phyloP scores from a whole-genome alignment of 2,797 vertebrate species.

The Scolopax rusticola region DNA sequence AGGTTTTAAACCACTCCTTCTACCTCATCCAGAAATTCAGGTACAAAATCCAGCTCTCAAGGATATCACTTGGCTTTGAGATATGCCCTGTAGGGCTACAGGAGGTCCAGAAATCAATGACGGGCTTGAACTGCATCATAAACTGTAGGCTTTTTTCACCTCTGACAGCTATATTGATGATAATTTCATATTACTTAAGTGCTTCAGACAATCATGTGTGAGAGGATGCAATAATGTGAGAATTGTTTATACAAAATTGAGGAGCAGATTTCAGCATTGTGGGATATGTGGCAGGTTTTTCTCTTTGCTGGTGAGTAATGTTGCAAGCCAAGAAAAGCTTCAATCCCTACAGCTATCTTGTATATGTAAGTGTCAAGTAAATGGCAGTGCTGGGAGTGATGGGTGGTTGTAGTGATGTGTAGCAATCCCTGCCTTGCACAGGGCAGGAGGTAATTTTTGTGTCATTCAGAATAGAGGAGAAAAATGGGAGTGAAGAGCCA shows the following conservation, averaged over 20 bases:
- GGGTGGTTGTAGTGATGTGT: background rate
- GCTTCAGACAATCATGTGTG: conserved; percentile 65
- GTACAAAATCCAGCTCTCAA: conserved; percentile 20
- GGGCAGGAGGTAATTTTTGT: conserved; percentile 31
- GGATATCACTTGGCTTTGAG: background rate
- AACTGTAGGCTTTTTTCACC: conserved; percentile 54
- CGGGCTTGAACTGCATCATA: conserved; percentile 30
- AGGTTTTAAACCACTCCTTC: conserved; percentile 25
- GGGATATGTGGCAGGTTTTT: conserved; percentile 27
- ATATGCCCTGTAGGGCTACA: conserved; percentile 27
- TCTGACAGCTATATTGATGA: conserved; percentile 54
- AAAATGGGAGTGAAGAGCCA: background rate
- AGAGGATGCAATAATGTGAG: conserved; percentile 63
- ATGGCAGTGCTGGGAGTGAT: conserved; percentile 6
- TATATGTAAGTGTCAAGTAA: conserved; percentile 41
- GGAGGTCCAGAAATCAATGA: conserved; percentile 49
- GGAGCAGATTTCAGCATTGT: conserved; percentile 50
- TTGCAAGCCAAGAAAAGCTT: conserved; percentile 68
- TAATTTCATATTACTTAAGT: conserved; percentile 64
- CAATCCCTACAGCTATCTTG: conserved; percentile 21
- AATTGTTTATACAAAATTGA: conserved; percentile 70
- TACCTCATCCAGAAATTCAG: conserved; percentile 39
- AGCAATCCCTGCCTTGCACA: background rate
- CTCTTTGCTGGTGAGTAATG: conserved; percentile 6
- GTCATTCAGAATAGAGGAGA: background rate